Base-by-base conservation (phyloP, 2,797 vertebrate genomes). In the Mareca strepera region DNA sequence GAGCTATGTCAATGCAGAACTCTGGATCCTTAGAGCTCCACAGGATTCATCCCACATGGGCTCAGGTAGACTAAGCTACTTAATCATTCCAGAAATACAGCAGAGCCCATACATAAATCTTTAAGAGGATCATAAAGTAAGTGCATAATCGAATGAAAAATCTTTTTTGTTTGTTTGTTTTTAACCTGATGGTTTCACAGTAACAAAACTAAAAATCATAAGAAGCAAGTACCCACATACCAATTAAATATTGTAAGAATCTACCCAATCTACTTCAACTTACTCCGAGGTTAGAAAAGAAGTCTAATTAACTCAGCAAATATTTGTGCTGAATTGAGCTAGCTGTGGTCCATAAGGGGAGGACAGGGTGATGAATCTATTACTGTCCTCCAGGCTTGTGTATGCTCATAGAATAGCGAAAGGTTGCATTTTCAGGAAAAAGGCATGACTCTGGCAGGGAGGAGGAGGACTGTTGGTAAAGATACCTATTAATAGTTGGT, bases 261-360 rank as follows among this genome's bases (percentile, higher is more conserved):
- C 48, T 86, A 29, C 8, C 17, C 17, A 56, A 73, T 73, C 29
- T 28, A 64, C 29, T 68, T 85, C 9, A 56, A 74, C 52, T 63
- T 78, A 76, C 39, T 86, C n/a, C 26, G 33, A 79, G 56, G 73
- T 56, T 59, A 73, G 80, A 76, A 25, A 77, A 88, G 41, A 7
- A 14, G 31, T 78, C 39, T 73, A 90, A 91, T 92, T 91, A 95
- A 94, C 10, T 93, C 55, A 11, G 37, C 77, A 94, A 95, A 95
- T 94, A 92, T 88, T 96, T 92, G 85, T 66, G 85, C 60, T 83
- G 73, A 91, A 76, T 90, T 69, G 72, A 64, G n/a, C 17, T 74
- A 87, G 43, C 48, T 64, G 39, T 0, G 9, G 48, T 33, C 46
- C 64, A 76, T 68, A 39, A 80, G 43, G 4, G 14, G 9, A 91